Evolutionary conservation across 2,888 invertebrate species (phyloP), one percentile per base, ranked within the genome.

Genomic region (Coleophora flavipennella): DNA sequence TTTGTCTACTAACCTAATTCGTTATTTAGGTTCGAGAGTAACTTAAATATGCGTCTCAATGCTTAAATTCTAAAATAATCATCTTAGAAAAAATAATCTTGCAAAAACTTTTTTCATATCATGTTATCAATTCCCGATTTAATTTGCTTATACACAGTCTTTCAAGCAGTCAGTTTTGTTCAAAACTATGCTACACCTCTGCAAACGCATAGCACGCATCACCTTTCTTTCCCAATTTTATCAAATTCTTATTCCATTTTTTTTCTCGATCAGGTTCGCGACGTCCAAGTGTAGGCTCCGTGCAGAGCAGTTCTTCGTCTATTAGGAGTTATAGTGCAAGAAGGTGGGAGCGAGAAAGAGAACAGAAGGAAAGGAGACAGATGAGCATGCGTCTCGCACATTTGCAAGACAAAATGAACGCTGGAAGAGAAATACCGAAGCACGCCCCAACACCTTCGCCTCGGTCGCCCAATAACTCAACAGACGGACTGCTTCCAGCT

Each of bases 221-320:
- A 43, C 31, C 13, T 35, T n/a, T 37, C 8, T 45, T 46, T 33
- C 10, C 13, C 31, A 14, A 35, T 6, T 20, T 4, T 4, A 34
- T 29, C 26, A 25, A 2, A 36, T 35, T 13, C 33, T 38, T 27
- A 39, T 29, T 31, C 31, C 11, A 8, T 25, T 7, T 29, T 38
- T 36, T 46, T 20, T 33, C 32, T 46, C 42, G 52, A 49, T n/a
- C 78, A 94, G 94, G 93, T 88, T 93, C 93, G 67, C 88, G 94
- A 87, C 90, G 94, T 86, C 93, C 94, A 84, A 93, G 94, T 87
- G 85, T 94, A 86, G 92, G 91, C 53, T 94, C 94, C 49, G 87
- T 94, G 59, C 94, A 94, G 70, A 94, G 94, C 86, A 91, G 91
- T 68, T 90, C 91, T 55, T 93, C 92, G 45, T 94, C 94, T 37